A percentile compares a stretch with the other conserved stretches of the same genome.
Conservation (phyloP, 2,113 vertebrate genomes). For the Capra hircus region DNA sequence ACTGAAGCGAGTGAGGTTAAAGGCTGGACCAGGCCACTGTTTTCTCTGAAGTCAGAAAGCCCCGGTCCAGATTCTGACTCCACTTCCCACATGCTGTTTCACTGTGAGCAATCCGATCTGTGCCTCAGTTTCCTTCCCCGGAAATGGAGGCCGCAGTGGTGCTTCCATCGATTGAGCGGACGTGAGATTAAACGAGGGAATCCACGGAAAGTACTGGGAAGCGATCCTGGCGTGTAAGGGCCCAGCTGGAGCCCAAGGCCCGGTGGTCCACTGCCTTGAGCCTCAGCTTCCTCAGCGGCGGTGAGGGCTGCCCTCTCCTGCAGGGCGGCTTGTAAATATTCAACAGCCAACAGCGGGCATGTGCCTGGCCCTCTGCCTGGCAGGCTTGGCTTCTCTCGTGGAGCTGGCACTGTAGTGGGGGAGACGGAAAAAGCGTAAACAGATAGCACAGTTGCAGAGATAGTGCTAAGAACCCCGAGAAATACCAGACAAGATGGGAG, state of each 20-base stretch:
- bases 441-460: not conserved
- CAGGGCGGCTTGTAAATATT: not conserved
- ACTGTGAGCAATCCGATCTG: not conserved
- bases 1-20: not conserved
- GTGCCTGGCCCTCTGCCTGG: not conserved
- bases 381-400: not conserved
- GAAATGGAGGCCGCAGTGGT: not conserved
- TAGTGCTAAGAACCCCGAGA: not conserved
- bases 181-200: not conserved
- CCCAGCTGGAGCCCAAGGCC: not conserved
- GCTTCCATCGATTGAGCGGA: not conserved
- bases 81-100: not conserved
- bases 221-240: not conserved
- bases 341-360: fast-evolving
- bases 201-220: not conserved
- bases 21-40: not conserved
- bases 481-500: not conserved
- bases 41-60: not conserved
- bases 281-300: not conserved
- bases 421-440: not conserved
- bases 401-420: not conserved
- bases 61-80: not conserved
- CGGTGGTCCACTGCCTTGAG: not conserved
- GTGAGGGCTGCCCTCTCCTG: not conserved
- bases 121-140: not conserved